Evolutionary conservation across 1,140 invertebrate species (phyloP), one percentile per base, ranked within the genome.

Genomic region (Muscidifurax raptorellus): DNA sequence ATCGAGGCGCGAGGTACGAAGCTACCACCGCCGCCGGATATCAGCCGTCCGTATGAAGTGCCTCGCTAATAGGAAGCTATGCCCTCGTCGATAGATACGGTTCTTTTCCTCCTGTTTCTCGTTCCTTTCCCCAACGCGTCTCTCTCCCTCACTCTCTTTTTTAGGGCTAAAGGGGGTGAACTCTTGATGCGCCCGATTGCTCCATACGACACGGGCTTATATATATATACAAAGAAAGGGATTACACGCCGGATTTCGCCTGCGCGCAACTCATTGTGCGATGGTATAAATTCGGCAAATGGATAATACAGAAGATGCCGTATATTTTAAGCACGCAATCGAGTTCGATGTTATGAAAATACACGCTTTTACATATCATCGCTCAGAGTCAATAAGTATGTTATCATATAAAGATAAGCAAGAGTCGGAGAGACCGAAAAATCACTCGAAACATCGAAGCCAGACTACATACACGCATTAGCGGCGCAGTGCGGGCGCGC

Each of bases 21-120:
- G 22, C 82, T 28, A 27, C 82, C 40, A 22, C 3, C 64, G 4
- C n/a, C 30, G 15, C n/a, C 74, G 77, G 86, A 86, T 88, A 86
- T 72, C 80, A 88, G 89, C 86, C 88, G 88, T 92, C 87, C 87
- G 86, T 87, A 89, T 91, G 87, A 91, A 92, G 90, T 90, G 87
- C 88, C 87, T 69, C 64, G 82, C 88, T 91, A 92, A 92, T 92
- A 89, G 89, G 88, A 91, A 92, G 88, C 88, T 92, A 91, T 89
- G 89, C 84, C 79, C 87, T 87, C 86, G 85, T 88, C 91, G 89
- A 92, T 92, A 91, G 88, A 91, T 90, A 90, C 66, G 80, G 66
- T 82, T 66, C 85, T 86, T 79, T 82, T 59, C 52, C 52, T 59
- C 52, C 22, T n/a, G 52, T 59, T 59, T 59, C 76, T 81, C 77